Percentiles rank a stretch among this genome's conserved stretches.
These are phyloP conservation scores for Lepidocolaptes lacrymiger DNA, from an alignment of 2,797 vertebrate genomes.

Conservation along the genomic window DNA sequence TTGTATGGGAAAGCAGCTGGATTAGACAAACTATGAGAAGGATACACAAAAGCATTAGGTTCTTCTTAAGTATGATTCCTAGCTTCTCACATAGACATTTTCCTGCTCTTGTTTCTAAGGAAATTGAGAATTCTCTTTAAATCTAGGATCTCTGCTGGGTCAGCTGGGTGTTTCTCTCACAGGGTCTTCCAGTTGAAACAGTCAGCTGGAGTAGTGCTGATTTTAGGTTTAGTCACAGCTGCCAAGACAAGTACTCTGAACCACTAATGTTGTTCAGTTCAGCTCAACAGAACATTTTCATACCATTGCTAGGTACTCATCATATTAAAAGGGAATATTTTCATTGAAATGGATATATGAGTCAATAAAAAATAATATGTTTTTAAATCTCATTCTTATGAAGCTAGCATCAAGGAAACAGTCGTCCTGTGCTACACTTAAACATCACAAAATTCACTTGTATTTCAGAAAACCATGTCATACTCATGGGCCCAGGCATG, in stretches of 20 bases:
- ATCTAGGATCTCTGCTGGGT: neutral
- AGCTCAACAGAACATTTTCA: neutral
- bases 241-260: neutral
- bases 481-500: neutral
- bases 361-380: accelerated
- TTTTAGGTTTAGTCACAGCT: neutral
- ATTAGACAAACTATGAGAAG: neutral
- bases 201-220: neutral
- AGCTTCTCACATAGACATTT: neutral
- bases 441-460: neutral
- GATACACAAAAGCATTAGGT: neutral
- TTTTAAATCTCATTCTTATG: neutral
- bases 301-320: neutral
- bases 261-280: neutral
- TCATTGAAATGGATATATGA: neutral
- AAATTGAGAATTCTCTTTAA: neutral
- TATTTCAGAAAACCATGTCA: neutral
- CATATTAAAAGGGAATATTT: neutral
- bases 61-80: neutral
- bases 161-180: neutral
- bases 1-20: neutral
- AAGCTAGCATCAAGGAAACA: neutral
- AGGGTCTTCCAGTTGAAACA: neutral
- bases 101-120: neutral
- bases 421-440: neutral